Conservation (phyloP, 1,140 invertebrate species). For the Trachelipus rathkii region DNA sequence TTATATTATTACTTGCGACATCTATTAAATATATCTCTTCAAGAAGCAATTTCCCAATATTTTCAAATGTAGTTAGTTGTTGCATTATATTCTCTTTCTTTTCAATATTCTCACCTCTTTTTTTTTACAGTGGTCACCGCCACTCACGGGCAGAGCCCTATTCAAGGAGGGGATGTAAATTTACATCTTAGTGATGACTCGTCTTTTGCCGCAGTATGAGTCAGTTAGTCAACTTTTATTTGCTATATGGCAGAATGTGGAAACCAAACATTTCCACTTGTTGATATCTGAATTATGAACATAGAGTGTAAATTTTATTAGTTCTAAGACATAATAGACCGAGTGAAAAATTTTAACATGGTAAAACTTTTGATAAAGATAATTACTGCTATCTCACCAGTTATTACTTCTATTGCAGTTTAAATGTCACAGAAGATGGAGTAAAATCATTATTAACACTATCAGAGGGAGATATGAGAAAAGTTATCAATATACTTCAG, state of each 20-base stretch:
- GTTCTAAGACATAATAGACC: not conserved
- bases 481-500: constrained; percentile 92
- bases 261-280: not conserved
- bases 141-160: no score
- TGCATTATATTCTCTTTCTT: no score
- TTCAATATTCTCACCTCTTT: no score
- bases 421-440: constrained; percentile 83
- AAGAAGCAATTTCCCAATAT: no score
- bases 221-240: not conserved
- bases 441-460: constrained; percentile 83
- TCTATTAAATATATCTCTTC: no score
- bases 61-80: no score
- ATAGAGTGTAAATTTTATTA: not conserved
- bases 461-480: constrained; percentile 96
- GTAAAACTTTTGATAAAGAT: not conserved
- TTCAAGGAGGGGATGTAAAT: no score
- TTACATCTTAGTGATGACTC: no score
- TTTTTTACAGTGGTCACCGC: no score
- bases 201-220: no score
- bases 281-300: not conserved
- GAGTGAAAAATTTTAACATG: not conserved
- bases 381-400: not conserved
- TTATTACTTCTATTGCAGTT: constrained; percentile 55
- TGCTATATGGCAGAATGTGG: not conserved
- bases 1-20: no score